phyloP scores from a whole-genome alignment of 2,113 vertebrate genomes.

The Psilopsiagon aymara region DNA sequence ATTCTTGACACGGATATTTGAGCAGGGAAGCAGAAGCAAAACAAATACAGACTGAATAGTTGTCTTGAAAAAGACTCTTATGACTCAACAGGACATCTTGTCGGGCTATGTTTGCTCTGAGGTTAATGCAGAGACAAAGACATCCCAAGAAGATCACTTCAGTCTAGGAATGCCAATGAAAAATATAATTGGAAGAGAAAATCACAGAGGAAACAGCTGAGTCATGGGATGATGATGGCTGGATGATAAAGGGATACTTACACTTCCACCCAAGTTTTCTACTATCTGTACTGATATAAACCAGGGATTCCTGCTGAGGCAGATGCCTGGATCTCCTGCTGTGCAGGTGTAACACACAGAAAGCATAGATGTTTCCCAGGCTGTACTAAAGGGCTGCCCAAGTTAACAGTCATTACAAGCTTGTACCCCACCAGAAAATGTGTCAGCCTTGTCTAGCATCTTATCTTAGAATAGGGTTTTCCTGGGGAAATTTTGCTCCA shows the following conservation, averaged over 20 bases:
- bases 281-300: neutral
- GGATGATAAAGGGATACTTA: neutral
- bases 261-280: neutral
- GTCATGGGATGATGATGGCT: accelerated
- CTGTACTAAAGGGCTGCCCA: neutral
- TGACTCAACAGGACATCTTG: neutral
- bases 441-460: neutral
- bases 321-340: neutral
- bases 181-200: neutral
- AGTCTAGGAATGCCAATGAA: neutral
- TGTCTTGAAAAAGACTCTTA: neutral
- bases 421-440: neutral
- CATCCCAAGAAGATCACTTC: neutral
- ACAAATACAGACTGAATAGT: neutral
- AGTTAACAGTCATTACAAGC: neutral
- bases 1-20: neutral
- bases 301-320: neutral
- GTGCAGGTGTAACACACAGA: neutral
- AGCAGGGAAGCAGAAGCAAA: neutral
- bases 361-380: neutral
- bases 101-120: neutral
- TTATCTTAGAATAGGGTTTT: neutral
- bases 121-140: neutral
- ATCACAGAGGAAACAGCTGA: neutral
- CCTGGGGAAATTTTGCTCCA: neutral